phyloP scores from a whole-genome alignment of 2,797 vertebrate genomes.

The Acrocephalus scirpaceus region DNA sequence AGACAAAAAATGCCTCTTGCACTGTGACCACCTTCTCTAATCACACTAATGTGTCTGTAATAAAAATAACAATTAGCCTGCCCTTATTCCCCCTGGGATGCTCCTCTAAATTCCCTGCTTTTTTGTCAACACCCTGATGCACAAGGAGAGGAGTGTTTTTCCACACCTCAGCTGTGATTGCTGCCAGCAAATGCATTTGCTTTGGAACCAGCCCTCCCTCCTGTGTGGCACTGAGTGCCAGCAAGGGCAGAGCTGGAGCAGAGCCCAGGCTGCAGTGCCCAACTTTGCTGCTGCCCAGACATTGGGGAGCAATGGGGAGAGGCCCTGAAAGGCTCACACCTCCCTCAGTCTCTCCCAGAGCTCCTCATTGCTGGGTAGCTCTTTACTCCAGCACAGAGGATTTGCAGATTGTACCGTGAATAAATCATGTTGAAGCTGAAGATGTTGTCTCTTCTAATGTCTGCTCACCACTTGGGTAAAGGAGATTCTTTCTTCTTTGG shows the following conservation, averaged over 20 bases:
- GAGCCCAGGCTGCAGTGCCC: not conserved
- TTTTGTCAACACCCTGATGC: not conserved
- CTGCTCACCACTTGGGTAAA: not conserved
- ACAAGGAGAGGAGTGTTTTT: not conserved
- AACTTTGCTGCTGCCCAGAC: not conserved
- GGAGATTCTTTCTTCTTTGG: not conserved
- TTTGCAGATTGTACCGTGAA: not conserved
- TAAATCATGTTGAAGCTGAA: fast-evolving
- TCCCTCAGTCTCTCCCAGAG: not conserved
- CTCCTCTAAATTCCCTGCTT: not conserved
- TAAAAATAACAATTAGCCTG: not conserved
- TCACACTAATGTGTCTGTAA: not conserved
- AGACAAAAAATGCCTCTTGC: not conserved
- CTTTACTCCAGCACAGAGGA: not conserved
- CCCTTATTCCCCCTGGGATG: not conserved
- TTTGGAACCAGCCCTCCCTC: not conserved
- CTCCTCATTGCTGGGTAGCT: not conserved
- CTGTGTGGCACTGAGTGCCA: not conserved
- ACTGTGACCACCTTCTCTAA: not conserved
- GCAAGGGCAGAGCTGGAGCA: not conserved
- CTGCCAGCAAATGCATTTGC: not conserved
- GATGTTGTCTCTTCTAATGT: not conserved
- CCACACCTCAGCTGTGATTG: not conserved
- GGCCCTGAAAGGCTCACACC: fast-evolving
- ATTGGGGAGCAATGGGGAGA: not conserved